Base-by-base conservation (phyloP, 2,888 invertebrate species). In the Caenorhabditis becei region DNA sequence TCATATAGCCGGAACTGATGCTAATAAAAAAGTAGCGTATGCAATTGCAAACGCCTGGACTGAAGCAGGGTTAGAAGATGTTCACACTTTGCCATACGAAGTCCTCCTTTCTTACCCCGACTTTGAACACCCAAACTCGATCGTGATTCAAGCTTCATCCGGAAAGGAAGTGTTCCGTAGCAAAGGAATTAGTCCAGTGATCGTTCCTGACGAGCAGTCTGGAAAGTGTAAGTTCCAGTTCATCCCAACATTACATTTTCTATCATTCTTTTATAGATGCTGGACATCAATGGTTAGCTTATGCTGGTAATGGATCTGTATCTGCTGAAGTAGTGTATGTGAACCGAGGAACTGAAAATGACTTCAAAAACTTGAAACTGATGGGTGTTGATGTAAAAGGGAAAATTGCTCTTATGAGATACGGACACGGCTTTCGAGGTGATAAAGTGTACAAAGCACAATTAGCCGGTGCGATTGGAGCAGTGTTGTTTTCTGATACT, bases 381-480 rank as follows among this genome's bases (percentile, higher is more conserved):
- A 79, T 85, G 83, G 87, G 87, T 14, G 81, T 89, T n/a, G 80
- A 82, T 53, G 69, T 88, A 8, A 78, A 77, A 63, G 92, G 92
- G 0, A 92, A 91, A 59, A 92, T 93, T 41, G 92, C 92, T 11
- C 89, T 93, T 53, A 92, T 92, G 32, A 90, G 93, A 80, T 93
- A 93, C 83, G 93, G 93, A 28, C 91, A 91, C 59, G 92, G 92
- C 24, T 93, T 89, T 88, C 88, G 91, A 28, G 89, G 92, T 24
- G 92, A 92, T 16, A 92, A 92, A 79, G 92, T 92, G 1, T 72
- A 84, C 24, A 67, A 80, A 26, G 91, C 91, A 4, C 85, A 88
- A 37, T 14, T 70, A 8, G 49, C 82, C 35, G 91, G 91, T 18
- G 91, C 90, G 3, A 77, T 88, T 4, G 93, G 92, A 1, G 91